Conservation (phyloP, 2,113 vertebrate genomes). For the Oplegnathus fasciatus region DNA sequence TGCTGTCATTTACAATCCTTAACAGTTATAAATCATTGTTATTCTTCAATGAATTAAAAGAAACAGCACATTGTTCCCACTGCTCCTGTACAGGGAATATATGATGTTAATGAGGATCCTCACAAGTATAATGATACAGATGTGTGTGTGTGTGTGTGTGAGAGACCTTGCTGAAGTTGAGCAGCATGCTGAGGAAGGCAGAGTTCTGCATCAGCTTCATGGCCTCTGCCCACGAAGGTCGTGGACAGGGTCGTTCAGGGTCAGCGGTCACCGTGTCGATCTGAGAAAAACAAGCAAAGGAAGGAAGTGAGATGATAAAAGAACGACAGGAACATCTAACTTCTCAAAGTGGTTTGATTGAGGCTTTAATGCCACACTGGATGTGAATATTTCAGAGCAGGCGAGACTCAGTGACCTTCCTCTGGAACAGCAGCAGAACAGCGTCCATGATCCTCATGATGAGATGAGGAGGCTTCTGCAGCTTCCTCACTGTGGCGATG, state of each 20-base stretch:
- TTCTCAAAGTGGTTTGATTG: no score
- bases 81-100: no score
- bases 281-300: neutral
- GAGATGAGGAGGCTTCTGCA: conserved; percentile 90
- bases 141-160: neutral
- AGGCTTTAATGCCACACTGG: no score
- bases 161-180: conserved; percentile 88
- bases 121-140: no score
- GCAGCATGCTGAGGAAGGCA: conserved; percentile 86
- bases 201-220: conserved; percentile 90
- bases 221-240: conserved; percentile 88
- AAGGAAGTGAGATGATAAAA: neutral
- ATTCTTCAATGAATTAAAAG: no score
- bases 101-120: no score
- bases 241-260: conserved; percentile 80
- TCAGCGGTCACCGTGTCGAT: conserved; percentile 84
- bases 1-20: no score
- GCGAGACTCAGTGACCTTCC: conserved; percentile 64
- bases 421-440: conserved; percentile 89
- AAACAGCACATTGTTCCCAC: no score
- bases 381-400: neutral
- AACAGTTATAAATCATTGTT: no score
- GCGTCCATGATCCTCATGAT: conserved; percentile 93
- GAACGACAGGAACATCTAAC: no score
- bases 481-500: conserved; percentile 90